phyloP scores from a whole-genome alignment of 2,888 invertebrate species.

The Caenorhabditis wallacei region DNA sequence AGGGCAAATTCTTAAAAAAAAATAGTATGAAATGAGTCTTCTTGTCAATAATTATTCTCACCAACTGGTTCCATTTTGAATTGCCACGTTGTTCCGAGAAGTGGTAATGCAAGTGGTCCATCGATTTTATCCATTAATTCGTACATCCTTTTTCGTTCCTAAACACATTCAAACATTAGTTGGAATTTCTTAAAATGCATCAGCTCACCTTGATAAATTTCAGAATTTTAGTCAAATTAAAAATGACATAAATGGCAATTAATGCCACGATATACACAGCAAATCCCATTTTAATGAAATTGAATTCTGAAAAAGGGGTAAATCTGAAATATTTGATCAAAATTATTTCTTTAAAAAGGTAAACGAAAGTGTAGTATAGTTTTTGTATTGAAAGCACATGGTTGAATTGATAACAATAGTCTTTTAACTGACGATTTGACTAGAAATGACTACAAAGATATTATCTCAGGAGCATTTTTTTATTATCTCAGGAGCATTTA shows the following conservation, averaged over 20 bases:
- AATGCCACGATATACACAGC: slow-evolving; percentile 43
- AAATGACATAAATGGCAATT: slow-evolving; percentile 34
- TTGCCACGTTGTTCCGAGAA: slow-evolving; percentile 77
- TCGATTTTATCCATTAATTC: slow-evolving; percentile 66
- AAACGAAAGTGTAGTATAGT: slow-evolving; percentile 33
- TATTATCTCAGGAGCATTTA: slow-evolving; percentile 2
- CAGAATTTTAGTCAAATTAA: slow-evolving; percentile 43
- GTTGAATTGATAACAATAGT: slow-evolving; percentile 21
- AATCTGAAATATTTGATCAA: neutral
- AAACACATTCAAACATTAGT: neutral
- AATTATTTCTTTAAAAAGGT: slow-evolving; percentile 13
- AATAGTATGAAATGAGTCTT: neutral
- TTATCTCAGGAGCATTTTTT: slow-evolving; percentile 1
- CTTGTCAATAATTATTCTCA: slow-evolving; percentile 25
- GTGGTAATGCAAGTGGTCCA: slow-evolving; percentile 77
- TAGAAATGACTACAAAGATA: neutral
- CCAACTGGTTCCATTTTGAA: slow-evolving; percentile 76
- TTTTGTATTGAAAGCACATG: slow-evolving; percentile 12
- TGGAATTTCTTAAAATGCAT: neutral
- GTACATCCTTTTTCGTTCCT: slow-evolving; percentile 40
- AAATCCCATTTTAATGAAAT: slow-evolving; percentile 49
- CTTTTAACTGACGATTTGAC: neutral
- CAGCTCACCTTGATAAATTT: slow-evolving; percentile 44
- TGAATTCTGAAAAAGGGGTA: neutral
- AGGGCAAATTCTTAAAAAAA: slow-evolving; percentile 46